Evolutionary conservation across 2,113 vertebrate species (phyloP).

Genomic region (Mustelus asterias): DNA sequence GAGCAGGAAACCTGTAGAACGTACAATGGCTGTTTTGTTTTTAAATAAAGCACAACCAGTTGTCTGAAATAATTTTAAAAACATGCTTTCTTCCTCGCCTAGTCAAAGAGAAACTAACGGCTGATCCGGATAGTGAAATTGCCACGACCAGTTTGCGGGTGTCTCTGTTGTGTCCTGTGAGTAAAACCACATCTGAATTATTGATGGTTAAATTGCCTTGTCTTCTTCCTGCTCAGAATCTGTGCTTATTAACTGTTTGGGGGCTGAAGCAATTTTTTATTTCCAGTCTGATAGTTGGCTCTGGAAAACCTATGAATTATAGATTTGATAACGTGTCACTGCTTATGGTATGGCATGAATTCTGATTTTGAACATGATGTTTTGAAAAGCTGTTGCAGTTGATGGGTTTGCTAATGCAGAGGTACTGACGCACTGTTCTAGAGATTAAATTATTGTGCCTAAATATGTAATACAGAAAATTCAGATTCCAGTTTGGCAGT

Average conservation of each 20-base stretch:
- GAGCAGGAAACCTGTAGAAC: not conserved
- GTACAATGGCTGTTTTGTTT: not conserved
- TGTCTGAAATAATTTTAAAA: not conserved
- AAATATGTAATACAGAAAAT: not conserved
- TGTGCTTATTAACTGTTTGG: not conserved
- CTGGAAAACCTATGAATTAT: not conserved
- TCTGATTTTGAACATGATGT: not conserved
- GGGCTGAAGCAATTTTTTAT: not conserved
- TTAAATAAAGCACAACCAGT: not conserved
- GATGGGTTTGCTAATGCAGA: not conserved
- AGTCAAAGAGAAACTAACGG: constrained; percentile 98
- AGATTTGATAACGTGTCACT: not conserved
- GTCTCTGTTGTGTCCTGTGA: constrained; percentile 97
- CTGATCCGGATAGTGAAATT: constrained; percentile 99
- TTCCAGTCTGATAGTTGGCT: not conserved
- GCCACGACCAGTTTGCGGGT: constrained; percentile 96
- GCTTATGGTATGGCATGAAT: not conserved
- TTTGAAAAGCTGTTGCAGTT: constrained; percentile 11
- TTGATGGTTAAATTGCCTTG: constrained; percentile 5
- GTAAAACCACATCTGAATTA: constrained; percentile 45
- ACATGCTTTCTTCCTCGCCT: constrained; percentile 43
- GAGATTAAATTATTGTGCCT: not conserved
- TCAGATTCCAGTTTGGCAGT: not conserved
- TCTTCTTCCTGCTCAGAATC: not conserved
- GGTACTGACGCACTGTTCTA: not conserved